Conservation (phyloP, 2,888 invertebrate species). For the Macrophya annulata region DNA sequence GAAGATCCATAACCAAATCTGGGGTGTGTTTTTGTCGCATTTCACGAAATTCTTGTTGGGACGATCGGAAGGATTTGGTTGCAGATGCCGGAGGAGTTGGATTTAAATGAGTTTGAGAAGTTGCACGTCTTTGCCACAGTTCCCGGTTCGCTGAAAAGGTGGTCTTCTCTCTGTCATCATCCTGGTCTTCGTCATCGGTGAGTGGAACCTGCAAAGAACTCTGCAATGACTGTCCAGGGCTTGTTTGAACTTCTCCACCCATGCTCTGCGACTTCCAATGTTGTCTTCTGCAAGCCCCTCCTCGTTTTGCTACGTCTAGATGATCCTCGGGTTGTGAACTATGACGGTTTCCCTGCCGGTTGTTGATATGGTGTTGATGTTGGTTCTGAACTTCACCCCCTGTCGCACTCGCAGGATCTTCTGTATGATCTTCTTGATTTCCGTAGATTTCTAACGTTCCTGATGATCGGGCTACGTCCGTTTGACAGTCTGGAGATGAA, state of each 20-base stretch:
- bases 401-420: background rate
- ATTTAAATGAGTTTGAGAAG: slow-evolving; percentile 80
- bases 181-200: slow-evolving; percentile 61
- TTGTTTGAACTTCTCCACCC: slow-evolving; percentile 73
- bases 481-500: background rate
- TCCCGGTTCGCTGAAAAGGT: slow-evolving; percentile 82
- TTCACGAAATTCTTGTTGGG: slow-evolving; percentile 78
- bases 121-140: slow-evolving; percentile 84
- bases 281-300: slow-evolving; percentile 69
- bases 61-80: slow-evolving; percentile 77
- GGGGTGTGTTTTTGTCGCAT: slow-evolving; percentile 85
- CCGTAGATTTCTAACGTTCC: background rate
- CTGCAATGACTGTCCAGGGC: slow-evolving; percentile 57
- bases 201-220: slow-evolving; percentile 60
- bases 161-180: slow-evolving; percentile 66
- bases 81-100: slow-evolving; percentile 67
- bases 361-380: slow-evolving; percentile 4
- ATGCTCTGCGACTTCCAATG: slow-evolving; percentile 81
- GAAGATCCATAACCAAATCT: slow-evolving; percentile 92
- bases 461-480: background rate
- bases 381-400: slow-evolving; percentile 19
- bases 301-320: slow-evolving; percentile 36
- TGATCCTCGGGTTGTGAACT: slow-evolving; percentile 16
- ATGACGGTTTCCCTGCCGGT: background rate
- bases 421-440: slow-evolving; percentile 31